Percentiles rank a stretch among this genome's conserved stretches.
These are phyloP conservation scores for Micropterix aruncella DNA, from an alignment of 2,888 invertebrate species.

Conservation along the genomic window DNA sequence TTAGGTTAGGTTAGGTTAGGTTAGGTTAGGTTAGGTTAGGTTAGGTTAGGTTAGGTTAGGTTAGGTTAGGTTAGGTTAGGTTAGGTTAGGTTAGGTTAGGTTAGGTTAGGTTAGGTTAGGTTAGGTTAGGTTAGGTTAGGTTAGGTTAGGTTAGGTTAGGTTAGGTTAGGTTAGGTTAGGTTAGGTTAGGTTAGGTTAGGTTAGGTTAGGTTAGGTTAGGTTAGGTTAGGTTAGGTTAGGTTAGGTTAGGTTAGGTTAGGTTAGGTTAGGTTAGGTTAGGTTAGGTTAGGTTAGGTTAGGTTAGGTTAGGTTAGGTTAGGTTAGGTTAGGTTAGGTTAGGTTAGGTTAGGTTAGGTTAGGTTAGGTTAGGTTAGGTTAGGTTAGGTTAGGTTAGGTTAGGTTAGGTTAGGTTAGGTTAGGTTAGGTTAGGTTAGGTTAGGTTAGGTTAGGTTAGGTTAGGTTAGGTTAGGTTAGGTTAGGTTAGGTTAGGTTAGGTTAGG, in stretches of 20 bases:
- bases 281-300: neutral
- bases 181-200: slow-evolving; percentile 12
- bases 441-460: neutral
- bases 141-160: slow-evolving; percentile 10
- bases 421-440: neutral
- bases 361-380: neutral
- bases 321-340: neutral
- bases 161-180: slow-evolving; percentile 12
- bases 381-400: neutral
- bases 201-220: slow-evolving; percentile 12
- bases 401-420: neutral
- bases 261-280: slow-evolving; percentile 9
- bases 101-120: slow-evolving; percentile 12
- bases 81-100: slow-evolving; percentile 12
- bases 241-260: slow-evolving; percentile 12
- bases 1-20: slow-evolving; percentile 11
- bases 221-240: slow-evolving; percentile 12
- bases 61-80: slow-evolving; percentile 13
- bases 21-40: slow-evolving; percentile 10
- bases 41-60: slow-evolving; percentile 11
- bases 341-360: neutral
- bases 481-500: neutral
- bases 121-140: slow-evolving; percentile 11
- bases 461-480: neutral
- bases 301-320: neutral